Evolutionary conservation across 2,113 vertebrate species (phyloP).

Genomic region (Xerus inauris): DNA sequence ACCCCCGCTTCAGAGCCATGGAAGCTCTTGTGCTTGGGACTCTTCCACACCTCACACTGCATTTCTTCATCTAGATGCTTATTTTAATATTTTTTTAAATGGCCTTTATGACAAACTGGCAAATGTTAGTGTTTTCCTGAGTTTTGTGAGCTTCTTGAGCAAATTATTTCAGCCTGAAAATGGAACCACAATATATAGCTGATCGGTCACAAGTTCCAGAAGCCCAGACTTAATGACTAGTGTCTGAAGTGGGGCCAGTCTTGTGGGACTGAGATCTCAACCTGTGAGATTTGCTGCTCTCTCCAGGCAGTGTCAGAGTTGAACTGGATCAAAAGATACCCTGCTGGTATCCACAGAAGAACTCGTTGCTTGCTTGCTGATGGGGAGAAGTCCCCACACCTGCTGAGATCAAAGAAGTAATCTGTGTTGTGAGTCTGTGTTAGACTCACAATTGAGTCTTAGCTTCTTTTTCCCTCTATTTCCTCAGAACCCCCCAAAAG

Average conservation of each 20-base stretch:
- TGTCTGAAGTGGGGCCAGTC: background rate
- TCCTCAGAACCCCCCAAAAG: background rate
- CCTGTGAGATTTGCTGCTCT: background rate
- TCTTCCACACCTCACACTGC: background rate
- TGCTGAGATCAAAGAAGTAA: background rate
- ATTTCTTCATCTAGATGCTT: background rate
- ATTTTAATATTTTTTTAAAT: background rate
- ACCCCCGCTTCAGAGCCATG: background rate
- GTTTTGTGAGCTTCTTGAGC: background rate
- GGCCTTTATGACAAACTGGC: background rate
- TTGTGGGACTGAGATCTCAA: too few relatives aligned
- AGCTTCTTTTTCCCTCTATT: background rate
- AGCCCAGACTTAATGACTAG: too few relatives aligned
- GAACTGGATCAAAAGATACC: background rate
- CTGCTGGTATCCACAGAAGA: background rate
- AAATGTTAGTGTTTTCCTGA: background rate
- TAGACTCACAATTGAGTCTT: background rate
- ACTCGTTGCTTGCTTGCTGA: background rate
- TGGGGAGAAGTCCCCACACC: background rate
- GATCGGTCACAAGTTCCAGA: background rate
- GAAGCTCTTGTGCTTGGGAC: background rate
- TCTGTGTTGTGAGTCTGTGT: background rate
- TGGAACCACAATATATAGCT: too few relatives aligned
- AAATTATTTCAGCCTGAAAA: background rate
- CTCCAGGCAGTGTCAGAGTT: background rate